Evolutionary conservation across 1,140 invertebrate species (phyloP).

Genomic region (Neodiprion lecontei): DNA sequence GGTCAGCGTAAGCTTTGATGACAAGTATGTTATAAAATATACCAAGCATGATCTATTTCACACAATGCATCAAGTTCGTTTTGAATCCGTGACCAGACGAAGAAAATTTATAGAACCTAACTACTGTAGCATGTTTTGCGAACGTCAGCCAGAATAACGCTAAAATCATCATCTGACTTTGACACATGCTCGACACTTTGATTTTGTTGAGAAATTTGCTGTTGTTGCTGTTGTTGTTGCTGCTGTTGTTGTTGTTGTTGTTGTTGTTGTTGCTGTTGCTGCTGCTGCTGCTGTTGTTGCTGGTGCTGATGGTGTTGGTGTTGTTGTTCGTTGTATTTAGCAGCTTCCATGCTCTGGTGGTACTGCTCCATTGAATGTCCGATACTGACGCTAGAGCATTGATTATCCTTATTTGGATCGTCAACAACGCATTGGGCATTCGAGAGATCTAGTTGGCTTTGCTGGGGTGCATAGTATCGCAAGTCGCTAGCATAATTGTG

Average conservation of each 20-base stretch:
- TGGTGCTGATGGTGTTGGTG: slow-evolving; percentile 62
- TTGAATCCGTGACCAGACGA: slow-evolving; percentile 1
- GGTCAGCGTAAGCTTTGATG: too few species aligned
- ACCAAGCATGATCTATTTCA: slow-evolving; percentile 20
- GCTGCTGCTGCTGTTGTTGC: slow-evolving; percentile 55
- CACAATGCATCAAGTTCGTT: slow-evolving; percentile 9
- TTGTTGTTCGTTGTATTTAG: slow-evolving; percentile 59
- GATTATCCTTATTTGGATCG: slow-evolving; percentile 51
- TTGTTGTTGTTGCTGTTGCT: slow-evolving; percentile 39
- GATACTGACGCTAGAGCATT: slow-evolving; percentile 44
- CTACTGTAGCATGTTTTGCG: slow-evolving; percentile 88
- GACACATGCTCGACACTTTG: slow-evolving; percentile 60
- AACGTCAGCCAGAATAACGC: slow-evolving; percentile 83
- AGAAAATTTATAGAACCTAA: slow-evolving; percentile 49
- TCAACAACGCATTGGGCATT: slow-evolving; percentile 55
- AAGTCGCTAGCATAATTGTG: slow-evolving; percentile 62
- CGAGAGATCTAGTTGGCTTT: slow-evolving; percentile 50
- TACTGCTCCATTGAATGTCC: slow-evolving; percentile 53
- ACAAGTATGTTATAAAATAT: too few species aligned
- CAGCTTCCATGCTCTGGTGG: slow-evolving; percentile 50
- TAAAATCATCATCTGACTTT: slow-evolving; percentile 81
- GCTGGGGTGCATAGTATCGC: slow-evolving; percentile 53
- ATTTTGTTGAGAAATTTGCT: slow-evolving; percentile 37
- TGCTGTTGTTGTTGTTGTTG: slow-evolving; percentile 46
- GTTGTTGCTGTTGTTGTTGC: slow-evolving; percentile 32